A percentile compares a stretch with the other conserved stretches of the same genome.
Conservation (phyloP, 2,113 vertebrate species). For the Polypterus bichir region DNA sequence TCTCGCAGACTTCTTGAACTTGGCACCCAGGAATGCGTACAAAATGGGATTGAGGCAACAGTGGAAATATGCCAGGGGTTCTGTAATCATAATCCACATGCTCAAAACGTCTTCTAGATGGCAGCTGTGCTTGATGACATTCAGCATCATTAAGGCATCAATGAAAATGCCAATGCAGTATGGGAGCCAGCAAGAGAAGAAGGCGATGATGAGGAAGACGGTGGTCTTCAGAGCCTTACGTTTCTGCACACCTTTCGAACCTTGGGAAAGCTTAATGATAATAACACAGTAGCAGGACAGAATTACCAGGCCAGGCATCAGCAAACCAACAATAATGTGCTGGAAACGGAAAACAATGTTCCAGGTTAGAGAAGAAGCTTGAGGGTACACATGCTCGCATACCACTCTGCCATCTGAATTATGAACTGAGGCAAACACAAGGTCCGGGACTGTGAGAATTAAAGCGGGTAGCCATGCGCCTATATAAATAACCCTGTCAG, state of each 20-base stretch:
- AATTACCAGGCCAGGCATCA: constrained; percentile 85
- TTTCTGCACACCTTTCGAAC: constrained; percentile 79
- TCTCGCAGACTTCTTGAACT: constrained; percentile 85
- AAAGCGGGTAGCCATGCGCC: constrained; percentile 87
- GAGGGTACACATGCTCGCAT: constrained; percentile 77
- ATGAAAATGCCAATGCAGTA: constrained; percentile 79
- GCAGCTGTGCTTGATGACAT: constrained; percentile 57
- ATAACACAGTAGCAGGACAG: constrained; percentile 92
- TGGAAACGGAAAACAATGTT: constrained; percentile 73
- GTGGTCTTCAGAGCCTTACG: constrained; percentile 92
- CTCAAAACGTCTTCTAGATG: constrained; percentile 56
- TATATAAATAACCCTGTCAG: constrained; percentile 72
- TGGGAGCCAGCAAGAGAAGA: constrained; percentile 89
- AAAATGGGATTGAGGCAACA: constrained; percentile 96
- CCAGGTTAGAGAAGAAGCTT: constrained; percentile 42
- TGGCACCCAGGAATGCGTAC: constrained; percentile 91
- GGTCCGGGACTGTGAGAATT: constrained; percentile 74
- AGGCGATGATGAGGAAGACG: constrained; percentile 83
- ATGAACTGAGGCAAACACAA: constrained; percentile 65
- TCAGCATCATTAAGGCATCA: constrained; percentile 68
- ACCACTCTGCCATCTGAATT: constrained; percentile 32
- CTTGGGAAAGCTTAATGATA: constrained; percentile 72
- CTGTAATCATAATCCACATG: constrained; percentile 80
- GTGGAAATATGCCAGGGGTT: constrained; percentile 88
- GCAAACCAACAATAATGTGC: constrained; percentile 80